phyloP scores from a whole-genome alignment of 2,797 vertebrate genomes.

The Rhynchotus rufescens region DNA sequence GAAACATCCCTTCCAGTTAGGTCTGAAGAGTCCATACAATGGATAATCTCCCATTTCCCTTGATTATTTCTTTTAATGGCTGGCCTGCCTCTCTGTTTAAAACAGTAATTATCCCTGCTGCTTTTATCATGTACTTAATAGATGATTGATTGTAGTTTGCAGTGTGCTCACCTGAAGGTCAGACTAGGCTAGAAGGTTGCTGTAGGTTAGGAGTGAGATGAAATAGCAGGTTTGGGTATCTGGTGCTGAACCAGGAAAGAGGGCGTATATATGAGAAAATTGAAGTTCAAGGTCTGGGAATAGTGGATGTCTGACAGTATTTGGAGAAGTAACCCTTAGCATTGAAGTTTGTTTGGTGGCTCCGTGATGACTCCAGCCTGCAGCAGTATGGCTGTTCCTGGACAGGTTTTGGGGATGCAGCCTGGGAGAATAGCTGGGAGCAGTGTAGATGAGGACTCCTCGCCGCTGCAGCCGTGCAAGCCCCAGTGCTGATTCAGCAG shows the following conservation, averaged over 20 bases:
- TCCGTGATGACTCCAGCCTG: background rate
- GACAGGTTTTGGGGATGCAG: background rate
- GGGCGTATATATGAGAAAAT: accelerated
- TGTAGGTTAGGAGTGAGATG: background rate
- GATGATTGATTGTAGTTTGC: background rate
- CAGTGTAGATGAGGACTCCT: background rate
- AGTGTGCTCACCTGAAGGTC: accelerated
- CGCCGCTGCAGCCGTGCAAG: accelerated
- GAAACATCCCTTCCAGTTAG: background rate
- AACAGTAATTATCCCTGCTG: background rate
- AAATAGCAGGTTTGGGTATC: background rate
- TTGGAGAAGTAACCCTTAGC: background rate
- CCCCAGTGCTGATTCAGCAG: background rate
- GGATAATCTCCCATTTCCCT: background rate
- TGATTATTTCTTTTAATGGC: background rate
- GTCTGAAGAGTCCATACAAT: background rate
- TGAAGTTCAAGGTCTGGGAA: background rate
- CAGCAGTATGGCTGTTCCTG: background rate
- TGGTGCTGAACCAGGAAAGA: background rate
- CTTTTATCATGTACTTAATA: background rate
- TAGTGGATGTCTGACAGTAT: accelerated
- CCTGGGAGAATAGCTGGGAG: background rate
- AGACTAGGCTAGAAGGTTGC: background rate
- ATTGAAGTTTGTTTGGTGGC: background rate
- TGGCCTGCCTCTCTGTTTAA: background rate